phyloP scores from a whole-genome alignment of 2,797 vertebrate species.

The Buphagus erythrorhynchus region DNA sequence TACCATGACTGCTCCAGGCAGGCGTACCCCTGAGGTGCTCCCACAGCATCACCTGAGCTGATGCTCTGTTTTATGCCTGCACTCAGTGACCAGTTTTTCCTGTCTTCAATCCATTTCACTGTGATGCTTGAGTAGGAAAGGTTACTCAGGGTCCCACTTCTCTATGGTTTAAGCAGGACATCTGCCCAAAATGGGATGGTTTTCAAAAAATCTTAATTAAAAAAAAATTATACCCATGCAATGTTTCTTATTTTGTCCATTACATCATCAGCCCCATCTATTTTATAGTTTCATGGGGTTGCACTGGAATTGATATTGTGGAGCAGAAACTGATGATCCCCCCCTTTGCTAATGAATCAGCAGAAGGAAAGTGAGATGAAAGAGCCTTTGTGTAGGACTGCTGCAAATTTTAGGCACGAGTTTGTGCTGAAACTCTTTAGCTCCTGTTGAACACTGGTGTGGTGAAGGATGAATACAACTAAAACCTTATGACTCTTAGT shows the following conservation, averaged over 20 bases:
- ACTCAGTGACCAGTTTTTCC: neutral
- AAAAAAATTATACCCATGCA: neutral
- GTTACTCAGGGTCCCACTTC: neutral
- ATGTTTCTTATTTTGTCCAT: neutral
- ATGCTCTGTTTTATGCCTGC: neutral
- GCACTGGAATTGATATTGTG: neutral
- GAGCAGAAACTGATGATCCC: neutral
- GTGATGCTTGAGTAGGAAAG: neutral
- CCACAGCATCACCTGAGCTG: rapidly evolving
- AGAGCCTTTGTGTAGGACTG: neutral
- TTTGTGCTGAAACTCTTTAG: neutral
- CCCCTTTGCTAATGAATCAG: neutral
- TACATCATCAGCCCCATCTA: neutral
- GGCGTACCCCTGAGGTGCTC: neutral
- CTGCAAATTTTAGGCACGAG: neutral
- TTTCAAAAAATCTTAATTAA: neutral
- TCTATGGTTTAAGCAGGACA: neutral
- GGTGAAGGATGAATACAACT: neutral
- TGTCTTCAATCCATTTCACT: neutral
- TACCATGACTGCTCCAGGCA: neutral
- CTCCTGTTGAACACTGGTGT: neutral
- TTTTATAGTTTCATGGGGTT: neutral
- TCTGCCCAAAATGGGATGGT: neutral
- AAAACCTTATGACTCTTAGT: neutral
- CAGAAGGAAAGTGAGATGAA: neutral